Percentiles rank a stretch among this genome's conserved stretches.
These are phyloP conservation scores for Eupelmus urozonus DNA, from an alignment of 2,888 invertebrate species.

Conservation along the genomic window DNA sequence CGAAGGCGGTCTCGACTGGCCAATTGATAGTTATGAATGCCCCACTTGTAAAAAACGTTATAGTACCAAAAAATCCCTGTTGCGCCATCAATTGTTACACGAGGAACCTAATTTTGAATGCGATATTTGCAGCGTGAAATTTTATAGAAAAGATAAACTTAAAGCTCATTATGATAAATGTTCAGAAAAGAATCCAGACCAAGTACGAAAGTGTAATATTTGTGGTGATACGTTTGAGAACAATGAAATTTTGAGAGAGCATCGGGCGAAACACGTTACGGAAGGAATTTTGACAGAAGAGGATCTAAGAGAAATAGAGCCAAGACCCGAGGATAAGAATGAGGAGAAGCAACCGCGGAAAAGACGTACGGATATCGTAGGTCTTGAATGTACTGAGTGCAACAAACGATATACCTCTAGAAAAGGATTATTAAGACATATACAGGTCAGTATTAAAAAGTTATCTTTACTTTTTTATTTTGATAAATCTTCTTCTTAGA, in stretches of 20 bases:
- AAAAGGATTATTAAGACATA: constrained; percentile 73
- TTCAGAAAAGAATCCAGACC: constrained; percentile 75
- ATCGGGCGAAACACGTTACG: constrained; percentile 73
- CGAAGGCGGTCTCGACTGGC: constrained; percentile 74
- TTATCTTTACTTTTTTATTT: not conserved
- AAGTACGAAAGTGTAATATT: constrained; percentile 75
- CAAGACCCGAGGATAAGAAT: constrained; percentile 68
- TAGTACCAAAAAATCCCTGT: constrained; percentile 74
- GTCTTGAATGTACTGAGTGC: constrained; percentile 75
- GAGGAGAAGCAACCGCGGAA: constrained; percentile 72
- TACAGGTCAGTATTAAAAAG: constrained; percentile 62
- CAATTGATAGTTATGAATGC: constrained; percentile 74
- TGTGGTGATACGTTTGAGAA: constrained; percentile 75
- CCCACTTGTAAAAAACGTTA: constrained; percentile 74
- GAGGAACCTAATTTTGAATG: constrained; percentile 76
- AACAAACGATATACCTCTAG: constrained; percentile 75
- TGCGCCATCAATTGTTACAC: constrained; percentile 74
- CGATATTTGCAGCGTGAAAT: constrained; percentile 75
- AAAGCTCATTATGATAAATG: constrained; percentile 76
- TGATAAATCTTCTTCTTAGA: not conserved
- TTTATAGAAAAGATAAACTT: constrained; percentile 75
- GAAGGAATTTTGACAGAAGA: constrained; percentile 75
- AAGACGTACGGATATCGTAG: constrained; percentile 74
- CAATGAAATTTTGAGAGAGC: constrained; percentile 73
- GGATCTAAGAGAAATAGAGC: constrained; percentile 73